Conservation (phyloP, 2,888 invertebrate genomes). For the Acronicta alni region DNA sequence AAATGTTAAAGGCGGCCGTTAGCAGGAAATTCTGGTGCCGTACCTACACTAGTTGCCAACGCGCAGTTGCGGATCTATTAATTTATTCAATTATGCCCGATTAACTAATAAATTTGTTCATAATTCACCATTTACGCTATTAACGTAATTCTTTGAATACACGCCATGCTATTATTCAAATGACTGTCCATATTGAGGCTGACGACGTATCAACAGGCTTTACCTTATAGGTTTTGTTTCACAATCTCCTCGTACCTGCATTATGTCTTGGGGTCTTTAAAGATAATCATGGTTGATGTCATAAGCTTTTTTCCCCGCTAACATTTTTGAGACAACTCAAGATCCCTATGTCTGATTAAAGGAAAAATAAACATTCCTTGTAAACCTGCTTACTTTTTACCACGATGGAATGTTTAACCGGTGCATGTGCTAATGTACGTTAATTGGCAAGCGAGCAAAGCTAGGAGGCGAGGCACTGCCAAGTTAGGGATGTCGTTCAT, state of each 20-base stretch:
- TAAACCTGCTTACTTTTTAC: constrained; percentile 40
- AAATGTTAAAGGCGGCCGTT: constrained; percentile 19
- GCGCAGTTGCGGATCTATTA: constrained; percentile 60
- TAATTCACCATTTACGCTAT: constrained; percentile 37
- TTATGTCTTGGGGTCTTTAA: constrained; percentile 23
- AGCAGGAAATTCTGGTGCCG: constrained; percentile 33
- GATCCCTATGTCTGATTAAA: constrained; percentile 51
- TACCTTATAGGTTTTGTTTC: constrained; percentile 13
- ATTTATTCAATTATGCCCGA: constrained; percentile 57
- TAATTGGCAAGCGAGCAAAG: constrained; percentile 64
- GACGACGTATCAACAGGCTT: constrained; percentile 6
- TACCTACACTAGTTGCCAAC: constrained; percentile 33
- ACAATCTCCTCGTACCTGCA: constrained; percentile 17
- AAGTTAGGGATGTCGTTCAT: constrained; percentile 40
- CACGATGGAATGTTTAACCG: constrained; percentile 55
- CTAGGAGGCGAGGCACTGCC: constrained; percentile 35
- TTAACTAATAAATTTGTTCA: constrained; percentile 44
- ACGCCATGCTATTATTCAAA: constrained; percentile 31
- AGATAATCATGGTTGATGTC: constrained; percentile 33
- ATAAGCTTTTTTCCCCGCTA: constrained; percentile 37
- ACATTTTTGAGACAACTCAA: constrained; percentile 25
- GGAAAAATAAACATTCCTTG: constrained; percentile 58
- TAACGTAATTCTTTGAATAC: constrained; percentile 38
- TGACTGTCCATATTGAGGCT: constrained; percentile 9
- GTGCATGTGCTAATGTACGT: constrained; percentile 66